Percentiles rank a stretch among this genome's conserved stretches.
Evolutionary conservation across 2,888 invertebrate genomes (phyloP).

Genomic region (Trissolcus brochymenae): DNA sequence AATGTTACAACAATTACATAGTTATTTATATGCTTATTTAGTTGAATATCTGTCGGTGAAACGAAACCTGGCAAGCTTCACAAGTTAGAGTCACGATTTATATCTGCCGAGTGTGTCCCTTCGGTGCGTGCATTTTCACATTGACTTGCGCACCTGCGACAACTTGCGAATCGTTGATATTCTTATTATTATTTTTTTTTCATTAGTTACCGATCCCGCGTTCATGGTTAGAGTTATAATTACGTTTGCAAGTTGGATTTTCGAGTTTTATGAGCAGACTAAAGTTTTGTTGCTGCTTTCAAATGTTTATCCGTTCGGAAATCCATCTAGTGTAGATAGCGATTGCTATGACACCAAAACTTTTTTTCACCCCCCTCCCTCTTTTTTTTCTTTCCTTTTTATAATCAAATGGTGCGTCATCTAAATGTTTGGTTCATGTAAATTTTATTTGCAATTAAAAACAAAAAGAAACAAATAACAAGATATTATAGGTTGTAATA

Average conservation of each 20-base stretch:
- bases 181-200: slow-evolving; percentile 30
- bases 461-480: neutral
- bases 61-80: neutral
- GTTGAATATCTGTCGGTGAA: slow-evolving; percentile 8
- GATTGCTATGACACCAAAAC: slow-evolving; percentile 46
- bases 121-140: slow-evolving; percentile 44
- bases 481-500: neutral
- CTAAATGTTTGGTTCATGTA: slow-evolving; percentile 36
- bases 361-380: slow-evolving; percentile 22
- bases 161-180: slow-evolving; percentile 18
- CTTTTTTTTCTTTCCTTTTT: no score
- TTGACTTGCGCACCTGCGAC: slow-evolving; percentile 25
- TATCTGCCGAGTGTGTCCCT: slow-evolving; percentile 25
- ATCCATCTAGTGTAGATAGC: slow-evolving; percentile 43
- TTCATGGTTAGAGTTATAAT: slow-evolving; percentile 24
- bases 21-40: slow-evolving; percentile 21
- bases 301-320: slow-evolving; percentile 34
- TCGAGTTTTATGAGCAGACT: slow-evolving; percentile 23
- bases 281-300: slow-evolving; percentile 14
- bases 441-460: slow-evolving; percentile 25
- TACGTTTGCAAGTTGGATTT: slow-evolving; percentile 39
- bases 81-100: slow-evolving; percentile 7
- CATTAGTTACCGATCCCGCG: slow-evolving; percentile 22
- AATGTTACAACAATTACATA: slow-evolving; percentile 32
- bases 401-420: slow-evolving; percentile 42